Base-by-base conservation (phyloP, 1,140 invertebrate genomes). In the Drosophila fuyamai region DNA sequence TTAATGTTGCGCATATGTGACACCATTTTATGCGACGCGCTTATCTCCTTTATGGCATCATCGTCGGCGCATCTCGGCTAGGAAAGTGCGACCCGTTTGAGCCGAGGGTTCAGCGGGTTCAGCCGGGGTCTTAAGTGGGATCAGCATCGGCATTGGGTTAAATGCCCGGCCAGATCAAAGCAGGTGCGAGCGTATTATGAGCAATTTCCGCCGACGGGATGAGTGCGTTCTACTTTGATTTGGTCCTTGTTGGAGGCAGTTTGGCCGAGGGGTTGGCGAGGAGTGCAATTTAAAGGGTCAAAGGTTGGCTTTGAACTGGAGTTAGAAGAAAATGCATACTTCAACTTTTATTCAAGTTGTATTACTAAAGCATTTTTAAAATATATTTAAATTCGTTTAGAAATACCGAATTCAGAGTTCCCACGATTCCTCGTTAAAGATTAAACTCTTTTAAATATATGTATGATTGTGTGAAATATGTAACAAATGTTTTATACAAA, bases 1-100 rank as follows among this genome's bases (percentile, higher is more conserved):
- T 91, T 91, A 91, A 91, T 91, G 90, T 83, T 74, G 81, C 90
- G 90, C 90, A 91, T 91, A 91, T 91, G 90, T 91, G 90, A 84
- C 81, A 88, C 88, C 84, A 88, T 88, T 89, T 84, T 89, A 89
- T 89, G 84, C 84, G 80, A 88, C 76, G 84, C 84, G 83, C 74
- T 88, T 88, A 88, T 88, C 83, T 88, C 83, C 71, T 86, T 83
- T 88, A 88, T 88, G 83, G 83, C 83, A 88, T 83, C 83, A 88
- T 79, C 82, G 79, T 72, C 80, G 59, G 29, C 29, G 29, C 67
- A 48, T 61, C 51, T 50, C 43, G 16, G 5, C 66, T 53, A 58
- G 66, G 59, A 56, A 61, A 65, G 74, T 71, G 58, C 38, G 54
- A 9, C 44, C 44, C 57, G 23, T n/a, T 40, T 18, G 40, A 38